Evolutionary conservation across 1,140 invertebrate genomes (phyloP).

Genomic region (Sinonovacula constricta): DNA sequence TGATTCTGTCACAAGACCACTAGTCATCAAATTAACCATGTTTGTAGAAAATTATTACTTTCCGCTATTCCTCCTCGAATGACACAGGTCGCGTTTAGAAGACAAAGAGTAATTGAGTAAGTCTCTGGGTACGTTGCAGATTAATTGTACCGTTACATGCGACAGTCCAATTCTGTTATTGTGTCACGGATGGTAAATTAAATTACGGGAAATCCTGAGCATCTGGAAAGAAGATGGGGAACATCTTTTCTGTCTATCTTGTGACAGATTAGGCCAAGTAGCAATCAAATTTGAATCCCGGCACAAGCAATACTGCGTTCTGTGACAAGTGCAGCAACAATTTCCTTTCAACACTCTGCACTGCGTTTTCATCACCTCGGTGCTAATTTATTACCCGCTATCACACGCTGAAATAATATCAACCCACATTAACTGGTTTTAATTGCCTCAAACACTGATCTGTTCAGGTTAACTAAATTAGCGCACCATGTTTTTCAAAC

Average conservation of each 20-base stretch:
- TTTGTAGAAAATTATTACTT: constrained; percentile 29
- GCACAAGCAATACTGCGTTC: constrained; percentile 30
- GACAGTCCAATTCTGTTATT: constrained; percentile 51
- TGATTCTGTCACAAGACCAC: no score
- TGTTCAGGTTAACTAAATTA: neutral
- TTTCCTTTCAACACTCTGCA: neutral
- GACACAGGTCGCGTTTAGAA: constrained; percentile 23
- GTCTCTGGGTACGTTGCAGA: constrained; percentile 16
- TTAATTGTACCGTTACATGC: constrained; percentile 46
- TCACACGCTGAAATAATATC: no score
- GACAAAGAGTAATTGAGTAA: constrained; percentile 38
- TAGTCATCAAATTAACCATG: constrained; percentile 42
- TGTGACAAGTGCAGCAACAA: neutral
- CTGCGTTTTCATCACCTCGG: no score
- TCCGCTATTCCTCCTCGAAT: constrained; percentile 12
- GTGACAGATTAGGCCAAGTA: constrained; percentile 41
- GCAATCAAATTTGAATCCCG: constrained; percentile 40
- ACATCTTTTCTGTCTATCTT: constrained; percentile 42
- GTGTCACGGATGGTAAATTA: constrained; percentile 43
- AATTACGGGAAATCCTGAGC: constrained; percentile 29
- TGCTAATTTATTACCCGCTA: no score
- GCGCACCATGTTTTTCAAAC: neutral
- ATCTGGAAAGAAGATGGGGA: constrained; percentile 31
- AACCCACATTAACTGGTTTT: no score
- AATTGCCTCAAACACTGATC: neutral